Percentiles rank a stretch among this genome's conserved stretches.
Conservation (phyloP, 2,888 invertebrate species). For the Alsophila aescularia region DNA sequence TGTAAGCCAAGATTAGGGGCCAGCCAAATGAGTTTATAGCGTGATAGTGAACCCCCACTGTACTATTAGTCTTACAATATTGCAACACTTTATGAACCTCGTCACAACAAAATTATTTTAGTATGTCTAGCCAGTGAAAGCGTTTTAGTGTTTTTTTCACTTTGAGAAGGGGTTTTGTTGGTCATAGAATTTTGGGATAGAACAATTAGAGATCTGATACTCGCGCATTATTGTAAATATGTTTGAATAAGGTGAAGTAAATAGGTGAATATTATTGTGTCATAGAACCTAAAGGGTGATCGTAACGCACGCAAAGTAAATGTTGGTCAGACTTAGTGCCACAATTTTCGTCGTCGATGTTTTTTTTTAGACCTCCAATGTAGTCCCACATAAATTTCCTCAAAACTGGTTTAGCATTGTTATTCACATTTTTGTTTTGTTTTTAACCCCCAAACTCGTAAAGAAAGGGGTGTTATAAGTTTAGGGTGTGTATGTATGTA, state of each 20-base stretch:
- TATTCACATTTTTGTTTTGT: too few species aligned
- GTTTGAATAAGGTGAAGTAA: conserved; percentile 35
- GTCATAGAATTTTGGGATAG: neutral
- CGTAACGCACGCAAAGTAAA: neutral
- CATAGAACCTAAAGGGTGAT: neutral
- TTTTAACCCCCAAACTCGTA: too few species aligned
- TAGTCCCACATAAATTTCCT: too few species aligned
- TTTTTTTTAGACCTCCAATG: too few species aligned
- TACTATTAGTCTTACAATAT: neutral
- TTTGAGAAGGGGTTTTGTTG: neutral
- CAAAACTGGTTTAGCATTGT: too few species aligned
- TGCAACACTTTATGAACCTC: neutral
- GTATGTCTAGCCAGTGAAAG: neutral
- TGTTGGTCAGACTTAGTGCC: too few species aligned
- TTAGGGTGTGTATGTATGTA: too few species aligned
- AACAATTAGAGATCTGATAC: conserved; percentile 60
- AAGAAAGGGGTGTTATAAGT: too few species aligned
- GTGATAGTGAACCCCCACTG: conserved; percentile 63
- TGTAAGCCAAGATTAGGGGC: conserved; percentile 65
- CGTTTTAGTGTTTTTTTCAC: neutral
- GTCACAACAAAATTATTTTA: neutral
- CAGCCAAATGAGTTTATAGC: conserved; percentile 76
- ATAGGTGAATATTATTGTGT: conserved; percentile 13
- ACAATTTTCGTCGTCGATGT: too few species aligned
- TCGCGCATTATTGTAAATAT: conserved; percentile 48